A percentile compares a stretch with the other conserved stretches of the same genome.
Evolutionary conservation across 1,140 invertebrate genomes (phyloP).

Genomic region (Ridgeia piscesae): DNA sequence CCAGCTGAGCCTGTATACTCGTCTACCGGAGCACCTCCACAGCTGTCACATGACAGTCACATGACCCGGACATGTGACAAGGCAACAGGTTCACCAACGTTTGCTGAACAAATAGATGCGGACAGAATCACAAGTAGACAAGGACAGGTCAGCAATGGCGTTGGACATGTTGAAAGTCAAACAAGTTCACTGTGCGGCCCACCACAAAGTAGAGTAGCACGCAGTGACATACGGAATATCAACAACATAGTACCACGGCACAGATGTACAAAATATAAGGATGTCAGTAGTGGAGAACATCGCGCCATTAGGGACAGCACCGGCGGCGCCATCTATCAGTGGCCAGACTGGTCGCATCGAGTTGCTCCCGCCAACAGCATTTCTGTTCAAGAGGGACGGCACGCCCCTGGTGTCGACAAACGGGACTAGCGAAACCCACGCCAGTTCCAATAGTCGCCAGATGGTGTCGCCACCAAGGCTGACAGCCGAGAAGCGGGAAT

Average conservation of each 20-base stretch:
- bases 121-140: neutral
- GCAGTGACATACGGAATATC: neutral
- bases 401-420: neutral
- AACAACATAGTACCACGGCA: neutral
- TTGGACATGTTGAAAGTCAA: neutral
- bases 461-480: neutral
- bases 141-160: neutral
- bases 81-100: neutral
- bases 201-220: neutral
- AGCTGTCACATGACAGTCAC: neutral
- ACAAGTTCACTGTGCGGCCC: neutral
- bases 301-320: too few species aligned
- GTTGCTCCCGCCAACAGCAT: neutral
- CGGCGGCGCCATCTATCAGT: neutral
- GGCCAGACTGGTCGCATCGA: neutral
- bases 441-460: neutral
- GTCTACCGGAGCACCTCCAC: neutral
- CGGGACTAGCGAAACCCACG: neutral
- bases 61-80: neutral
- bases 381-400: neutral
- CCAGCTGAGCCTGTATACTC: neutral
- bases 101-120: neutral
- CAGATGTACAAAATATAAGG: neutral
- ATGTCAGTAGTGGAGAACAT: neutral
- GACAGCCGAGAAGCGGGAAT: neutral